Base-by-base conservation (phyloP, 1,140 invertebrate genomes). In the Bombus haemorrhoidalis region DNA sequence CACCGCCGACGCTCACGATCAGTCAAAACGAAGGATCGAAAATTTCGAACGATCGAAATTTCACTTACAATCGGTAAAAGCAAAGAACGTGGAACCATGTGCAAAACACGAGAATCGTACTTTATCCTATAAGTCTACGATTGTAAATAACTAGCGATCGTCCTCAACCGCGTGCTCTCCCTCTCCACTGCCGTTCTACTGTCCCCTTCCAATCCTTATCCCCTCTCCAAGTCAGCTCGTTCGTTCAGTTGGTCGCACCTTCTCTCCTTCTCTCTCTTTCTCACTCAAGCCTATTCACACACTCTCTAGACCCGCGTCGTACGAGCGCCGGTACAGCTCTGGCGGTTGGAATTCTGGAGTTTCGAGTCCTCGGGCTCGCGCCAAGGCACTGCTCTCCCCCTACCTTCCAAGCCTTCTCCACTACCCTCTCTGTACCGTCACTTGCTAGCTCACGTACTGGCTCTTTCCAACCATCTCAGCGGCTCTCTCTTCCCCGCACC, bases 341-440 rank as follows among this genome's bases (percentile, higher is more conserved):
- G 93, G 89, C 89, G 88, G 92, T 93, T 93, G 91, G 86, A 93
- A 95, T 94, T 93, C 92, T 87, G 81, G 89, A 62, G 59, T 62
- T 92, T 91, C 87, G 90, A 91, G 91, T 91, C 91, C 87, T 91
- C 92, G 87, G 68, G 82, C 81, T 81, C 92, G 91, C 92, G 92
- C 89, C 92, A 93, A 92, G 92, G 84, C 92, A 91, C 78, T 73
- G 62, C 76, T 71, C 47, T 77, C 62, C 53, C 83, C 68, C 89
- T 85, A 79, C 89, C 84, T 72, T 81, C 72, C 57, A 68, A 79
- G n/a, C 89, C 83, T 80, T 81, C 77, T 84, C 86, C 57, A 41
- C 81, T 62, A n/a, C 81, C 83, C 83, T 81, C 90, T 83, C 87
- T 66, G 47, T 62, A 18, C 47, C 87, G 77, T 86, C 88, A 86